Percentiles rank a stretch among this genome's conserved stretches.
phyloP scores from a whole-genome alignment of 2,797 vertebrate genomes.

The Xiphorhynchus erythropygius region DNA sequence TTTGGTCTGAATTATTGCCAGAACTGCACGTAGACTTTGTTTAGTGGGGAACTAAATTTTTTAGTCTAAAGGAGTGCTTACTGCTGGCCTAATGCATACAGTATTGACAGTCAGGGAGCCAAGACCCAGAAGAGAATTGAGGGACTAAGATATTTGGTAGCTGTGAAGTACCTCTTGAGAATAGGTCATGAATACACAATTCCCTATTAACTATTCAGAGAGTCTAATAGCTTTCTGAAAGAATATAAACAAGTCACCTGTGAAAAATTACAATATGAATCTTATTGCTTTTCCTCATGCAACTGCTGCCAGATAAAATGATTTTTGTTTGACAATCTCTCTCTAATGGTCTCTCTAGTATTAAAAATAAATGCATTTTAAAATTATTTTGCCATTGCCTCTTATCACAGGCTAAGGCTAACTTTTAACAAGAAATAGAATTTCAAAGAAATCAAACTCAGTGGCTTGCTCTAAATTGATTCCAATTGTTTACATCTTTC shows the following conservation, averaged over 20 bases:
- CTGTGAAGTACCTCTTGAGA: neutral
- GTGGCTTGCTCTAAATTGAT: neutral
- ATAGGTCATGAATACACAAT: neutral
- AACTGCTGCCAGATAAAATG: neutral
- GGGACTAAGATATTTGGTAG: neutral
- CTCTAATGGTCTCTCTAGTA: neutral
- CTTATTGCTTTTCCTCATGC: neutral
- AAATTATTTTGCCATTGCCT: neutral
- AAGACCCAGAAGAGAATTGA: neutral
- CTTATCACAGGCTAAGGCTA: neutral
- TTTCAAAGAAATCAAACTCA: neutral
- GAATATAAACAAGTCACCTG: neutral
- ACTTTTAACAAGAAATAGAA: neutral
- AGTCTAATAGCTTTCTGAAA: neutral
- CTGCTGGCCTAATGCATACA: neutral
- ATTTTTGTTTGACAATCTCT: neutral
- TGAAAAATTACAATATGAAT: neutral
- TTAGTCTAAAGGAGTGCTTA: neutral
- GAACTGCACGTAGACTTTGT: neutral
- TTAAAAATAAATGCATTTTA: neutral
- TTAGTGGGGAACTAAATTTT: neutral
- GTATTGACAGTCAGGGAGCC: neutral
- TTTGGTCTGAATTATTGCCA: neutral
- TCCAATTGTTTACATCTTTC: neutral
- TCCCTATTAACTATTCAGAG: neutral